Conservation (phyloP, 1,140 invertebrate species). For the Caenorhabditis remanei region DNA sequence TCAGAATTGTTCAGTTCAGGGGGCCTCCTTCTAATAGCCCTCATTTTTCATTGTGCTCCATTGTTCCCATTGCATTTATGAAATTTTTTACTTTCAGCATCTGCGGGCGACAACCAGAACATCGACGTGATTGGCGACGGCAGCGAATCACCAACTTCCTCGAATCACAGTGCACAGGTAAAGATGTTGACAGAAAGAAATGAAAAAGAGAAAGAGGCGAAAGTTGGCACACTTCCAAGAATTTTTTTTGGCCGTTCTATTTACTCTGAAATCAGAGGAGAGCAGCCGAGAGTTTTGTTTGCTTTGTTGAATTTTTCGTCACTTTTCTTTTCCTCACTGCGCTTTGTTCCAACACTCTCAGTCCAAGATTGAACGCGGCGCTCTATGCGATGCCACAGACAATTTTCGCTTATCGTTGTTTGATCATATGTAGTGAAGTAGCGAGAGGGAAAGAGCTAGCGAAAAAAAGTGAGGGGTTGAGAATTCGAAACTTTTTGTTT, state of each 20-base stretch:
- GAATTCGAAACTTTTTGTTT: background rate
- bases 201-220: background rate
- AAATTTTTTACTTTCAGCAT: constrained; percentile 20
- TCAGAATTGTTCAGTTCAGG: constrained; percentile 1
- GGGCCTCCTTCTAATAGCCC: background rate
- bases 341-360: constrained; percentile 47
- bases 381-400: constrained; percentile 7
- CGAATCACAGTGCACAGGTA: constrained; percentile 52
- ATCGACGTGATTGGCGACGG: constrained; percentile 62
- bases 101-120: constrained; percentile 52
- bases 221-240: constrained; percentile 42
- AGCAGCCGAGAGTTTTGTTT: constrained; percentile 47
- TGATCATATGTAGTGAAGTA: constrained; percentile 54
- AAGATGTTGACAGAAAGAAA: constrained; percentile 5
- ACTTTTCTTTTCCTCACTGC: constrained; percentile 36
- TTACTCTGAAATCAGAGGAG: constrained; percentile 54
- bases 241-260: constrained; percentile 48
- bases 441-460: background rate
- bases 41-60: background rate
- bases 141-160: constrained; percentile 61
- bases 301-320: constrained; percentile 52
- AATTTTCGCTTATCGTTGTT: constrained; percentile 45
- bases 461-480: constrained; percentile 13
- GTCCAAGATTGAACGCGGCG: constrained; percentile 17
- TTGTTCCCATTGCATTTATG: background rate